A percentile compares a stretch with the other conserved stretches of the same genome.
phyloP scores from a whole-genome alignment of 2,888 invertebrate species.

The Stictocephala bisonia region DNA sequence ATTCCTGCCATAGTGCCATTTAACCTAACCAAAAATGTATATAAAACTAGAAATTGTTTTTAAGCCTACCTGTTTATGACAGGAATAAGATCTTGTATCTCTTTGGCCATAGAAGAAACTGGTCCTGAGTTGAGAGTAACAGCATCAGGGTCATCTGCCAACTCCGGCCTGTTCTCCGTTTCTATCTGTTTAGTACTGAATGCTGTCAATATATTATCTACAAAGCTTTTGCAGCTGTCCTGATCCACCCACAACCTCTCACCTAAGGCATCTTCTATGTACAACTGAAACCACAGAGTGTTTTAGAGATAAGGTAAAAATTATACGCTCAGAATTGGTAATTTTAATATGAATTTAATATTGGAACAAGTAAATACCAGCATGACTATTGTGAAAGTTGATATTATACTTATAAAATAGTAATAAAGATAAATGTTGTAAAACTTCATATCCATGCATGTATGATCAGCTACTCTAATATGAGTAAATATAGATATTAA shows the following conservation, averaged over 20 bases:
- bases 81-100: slow-evolving; percentile 52
- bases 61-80: slow-evolving; percentile 40
- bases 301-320: background rate
- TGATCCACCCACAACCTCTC: slow-evolving; percentile 96
- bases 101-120: slow-evolving; percentile 7
- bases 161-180: slow-evolving; percentile 43
- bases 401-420: no score
- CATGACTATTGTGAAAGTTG: no score
- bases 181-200: slow-evolving; percentile 85
- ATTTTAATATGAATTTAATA: no score
- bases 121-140: background rate
- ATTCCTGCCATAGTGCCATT: no score
- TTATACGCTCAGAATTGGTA: slow-evolving; percentile 1
- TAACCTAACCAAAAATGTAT: no score
- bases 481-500: no score
- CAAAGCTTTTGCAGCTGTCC: slow-evolving; percentile 89
- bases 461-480: no score
- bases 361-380: no score
- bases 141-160: slow-evolving; percentile 32
- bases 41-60: no score
- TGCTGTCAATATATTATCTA: slow-evolving; percentile 89
- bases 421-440: no score
- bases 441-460: no score
- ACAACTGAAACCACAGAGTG: slow-evolving; percentile 71
- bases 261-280: slow-evolving; percentile 93